Evolutionary conservation across 2,113 vertebrate genomes (phyloP), one percentile per base, ranked within the genome.

Genomic region (Saimiri boliviensis): DNA sequence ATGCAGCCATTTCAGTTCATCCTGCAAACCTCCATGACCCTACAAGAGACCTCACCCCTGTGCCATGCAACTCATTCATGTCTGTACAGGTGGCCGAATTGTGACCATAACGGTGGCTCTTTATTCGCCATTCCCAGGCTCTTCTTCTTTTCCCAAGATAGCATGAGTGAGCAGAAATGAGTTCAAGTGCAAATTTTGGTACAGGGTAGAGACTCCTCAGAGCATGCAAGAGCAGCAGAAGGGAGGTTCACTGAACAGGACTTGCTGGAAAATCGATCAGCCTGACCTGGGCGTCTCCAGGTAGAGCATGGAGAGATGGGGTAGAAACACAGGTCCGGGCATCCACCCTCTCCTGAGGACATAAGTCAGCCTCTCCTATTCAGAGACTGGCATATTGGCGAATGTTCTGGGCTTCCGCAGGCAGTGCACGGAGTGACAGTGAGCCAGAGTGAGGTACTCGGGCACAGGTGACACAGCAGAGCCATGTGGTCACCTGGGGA

Each of bases 381-480:
- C 54, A 47, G 66, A 49, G 11, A 9, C 0, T 13, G 16, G 76
- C 19, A 19, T 35, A 11, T 0, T 54, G 30, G 42, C 23, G 6
- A n/a, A 27, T 7, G 17, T 21, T 60, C 23, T 23, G 32, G 47
- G 25, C 32, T 11, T 6, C 27, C 27, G 5, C 8, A 20, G 25
- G 7, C 49, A 35, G 20, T 27, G 7, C 12, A 2, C 3, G 13
- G 0, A 30, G 8, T 1, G 8, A 4, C 40, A 6, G 6, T 12
- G 30, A 45, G 45, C 42, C 0, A 8, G 1, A n/a, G 37, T 7
- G 19, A n/a, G 30, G 47, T 2, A 25, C 16, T 56, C 58, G 73
- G 49, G 10, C 45, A 8, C 3, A 37, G 45, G 0, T 19, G 35
- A 11, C 30, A 27, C 2, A 16, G 17, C 25, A 27, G 23, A 30